Evolutionary conservation across 2,797 vertebrate species (phyloP).

Genomic region (Pantherophis vulpinus): DNA sequence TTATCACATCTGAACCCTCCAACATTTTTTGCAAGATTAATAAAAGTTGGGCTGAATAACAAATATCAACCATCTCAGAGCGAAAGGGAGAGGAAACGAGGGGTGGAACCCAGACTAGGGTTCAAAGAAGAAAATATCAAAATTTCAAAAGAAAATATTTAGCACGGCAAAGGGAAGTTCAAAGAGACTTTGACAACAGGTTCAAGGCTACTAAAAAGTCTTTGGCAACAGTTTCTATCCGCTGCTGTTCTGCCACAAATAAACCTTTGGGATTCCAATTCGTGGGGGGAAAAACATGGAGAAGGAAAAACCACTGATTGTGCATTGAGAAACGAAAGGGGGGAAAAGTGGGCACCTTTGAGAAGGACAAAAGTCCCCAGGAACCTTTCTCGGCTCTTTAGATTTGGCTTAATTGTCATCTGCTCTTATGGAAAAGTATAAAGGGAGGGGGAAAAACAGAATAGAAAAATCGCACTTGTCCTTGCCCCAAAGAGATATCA

Average conservation of each 20-base stretch:
- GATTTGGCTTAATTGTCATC: slow-evolving; percentile 1
- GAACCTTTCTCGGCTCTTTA: background rate
- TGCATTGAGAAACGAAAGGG: background rate
- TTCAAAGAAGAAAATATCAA: too few species aligned
- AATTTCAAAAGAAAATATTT: slow-evolving; percentile 24
- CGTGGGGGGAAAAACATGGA: background rate
- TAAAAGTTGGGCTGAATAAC: slow-evolving; percentile 80
- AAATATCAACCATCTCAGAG: slow-evolving; percentile 79
- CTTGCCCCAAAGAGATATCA: background rate
- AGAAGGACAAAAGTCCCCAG: background rate
- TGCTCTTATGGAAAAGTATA: background rate
- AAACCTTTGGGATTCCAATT: background rate
- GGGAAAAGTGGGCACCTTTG: background rate
- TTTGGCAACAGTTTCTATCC: too few species aligned
- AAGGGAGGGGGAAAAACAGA: background rate
- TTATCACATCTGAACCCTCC: slow-evolving; percentile 85
- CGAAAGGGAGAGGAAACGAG: slow-evolving; percentile 48
- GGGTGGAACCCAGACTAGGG: slow-evolving; percentile 44
- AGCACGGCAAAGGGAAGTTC: background rate
- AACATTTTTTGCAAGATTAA: slow-evolving; percentile 81
- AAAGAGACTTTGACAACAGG: slow-evolving; percentile 46
- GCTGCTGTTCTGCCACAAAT: background rate
- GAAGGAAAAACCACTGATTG: background rate
- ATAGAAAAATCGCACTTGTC: background rate
- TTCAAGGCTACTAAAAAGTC: slow-evolving; percentile 27